Conservation (phyloP, 1,140 invertebrate genomes). For the Hylaeus volcanicus region DNA sequence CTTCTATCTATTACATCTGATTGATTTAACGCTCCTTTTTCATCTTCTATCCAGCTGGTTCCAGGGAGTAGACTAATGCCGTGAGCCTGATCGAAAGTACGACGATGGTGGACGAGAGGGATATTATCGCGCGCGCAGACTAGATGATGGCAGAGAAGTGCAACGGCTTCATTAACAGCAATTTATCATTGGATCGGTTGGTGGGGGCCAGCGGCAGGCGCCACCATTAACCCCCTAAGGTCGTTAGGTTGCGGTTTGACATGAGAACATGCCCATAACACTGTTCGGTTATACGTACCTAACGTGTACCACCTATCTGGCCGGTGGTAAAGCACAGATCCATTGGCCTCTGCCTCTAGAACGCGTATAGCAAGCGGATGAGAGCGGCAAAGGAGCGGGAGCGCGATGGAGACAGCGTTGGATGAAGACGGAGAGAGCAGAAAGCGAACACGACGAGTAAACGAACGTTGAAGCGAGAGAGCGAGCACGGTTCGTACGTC, state of each 20-base stretch:
- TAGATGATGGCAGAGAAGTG: slow-evolving; percentile 59
- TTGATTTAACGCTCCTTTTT: too few relatives aligned
- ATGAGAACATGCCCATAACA: slow-evolving; percentile 78
- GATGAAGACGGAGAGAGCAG: slow-evolving; percentile 26
- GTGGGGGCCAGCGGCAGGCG: slow-evolving; percentile 54
- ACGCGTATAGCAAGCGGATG: slow-evolving; percentile 39
- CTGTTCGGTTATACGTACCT: slow-evolving; percentile 73
- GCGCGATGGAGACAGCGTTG: not conserved
- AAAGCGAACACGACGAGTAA: slow-evolving; percentile 38
- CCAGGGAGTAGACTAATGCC: too few relatives aligned
- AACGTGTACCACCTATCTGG: slow-evolving; percentile 64
- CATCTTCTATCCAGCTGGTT: too few relatives aligned
- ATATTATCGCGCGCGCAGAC: not conserved
- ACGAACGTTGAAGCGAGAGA: slow-evolving; percentile 38
- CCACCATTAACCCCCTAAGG: slow-evolving; percentile 75
- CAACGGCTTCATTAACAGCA: slow-evolving; percentile 75
- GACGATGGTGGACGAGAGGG: slow-evolving; percentile 9
- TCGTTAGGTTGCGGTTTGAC: slow-evolving; percentile 79
- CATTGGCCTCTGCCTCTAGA: slow-evolving; percentile 51
- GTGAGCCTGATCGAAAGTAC: not conserved
- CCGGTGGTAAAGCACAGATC: slow-evolving; percentile 64
- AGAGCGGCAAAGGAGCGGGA: slow-evolving; percentile 15
- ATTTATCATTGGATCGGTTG: slow-evolving; percentile 76
- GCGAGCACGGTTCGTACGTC: slow-evolving; percentile 41
- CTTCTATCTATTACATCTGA: too few relatives aligned